Percentiles rank a stretch among this genome's conserved stretches.
Evolutionary conservation across 2,113 vertebrate species (phyloP).

Genomic region (Petrocephalus zakoni): DNA sequence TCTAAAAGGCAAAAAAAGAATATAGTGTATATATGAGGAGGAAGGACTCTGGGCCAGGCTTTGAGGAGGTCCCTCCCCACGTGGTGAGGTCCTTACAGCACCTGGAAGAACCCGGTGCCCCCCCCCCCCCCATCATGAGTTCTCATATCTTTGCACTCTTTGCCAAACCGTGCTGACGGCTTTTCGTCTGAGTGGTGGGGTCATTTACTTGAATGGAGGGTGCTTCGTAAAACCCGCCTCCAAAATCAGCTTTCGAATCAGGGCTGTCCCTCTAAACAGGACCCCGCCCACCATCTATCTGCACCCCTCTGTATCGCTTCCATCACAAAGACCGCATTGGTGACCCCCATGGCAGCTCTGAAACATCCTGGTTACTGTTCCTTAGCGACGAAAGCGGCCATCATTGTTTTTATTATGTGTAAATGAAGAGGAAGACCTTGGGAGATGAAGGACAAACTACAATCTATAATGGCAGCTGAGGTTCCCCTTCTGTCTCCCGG

Average conservation of each 20-base stretch:
- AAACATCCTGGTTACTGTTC: conserved; percentile 45
- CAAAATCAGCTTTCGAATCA: background rate
- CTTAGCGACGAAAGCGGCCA: conserved; percentile 57
- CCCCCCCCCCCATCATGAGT: conserved; percentile 44
- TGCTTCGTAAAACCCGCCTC: conserved; percentile 32
- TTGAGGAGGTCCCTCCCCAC: conserved; percentile 50
- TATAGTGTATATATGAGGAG: conserved; percentile 38
- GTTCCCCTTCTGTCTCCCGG: conserved; percentile 50
- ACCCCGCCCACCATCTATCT: background rate
- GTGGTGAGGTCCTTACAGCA: conserved; percentile 74
- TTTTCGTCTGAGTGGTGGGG: conserved; percentile 10
- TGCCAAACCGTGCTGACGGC: conserved; percentile 11
- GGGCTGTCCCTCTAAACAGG: background rate
- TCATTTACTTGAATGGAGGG: conserved; percentile 20
- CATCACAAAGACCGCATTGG: conserved; percentile 42
- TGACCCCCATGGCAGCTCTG: conserved; percentile 61
- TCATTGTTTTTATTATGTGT: conserved; percentile 48
- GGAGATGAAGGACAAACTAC: conserved; percentile 54
- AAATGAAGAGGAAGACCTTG: conserved; percentile 49
- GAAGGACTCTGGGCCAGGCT: conserved; percentile 51
- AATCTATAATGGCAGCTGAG: conserved; percentile 63
- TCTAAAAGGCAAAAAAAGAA: conserved; percentile 59
- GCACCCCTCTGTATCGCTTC: background rate
- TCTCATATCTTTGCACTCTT: conserved; percentile 24
- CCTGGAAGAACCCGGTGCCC: conserved; percentile 82